phyloP scores from a whole-genome alignment of 2,797 vertebrate species.

The Sebastiscus tertius region DNA sequence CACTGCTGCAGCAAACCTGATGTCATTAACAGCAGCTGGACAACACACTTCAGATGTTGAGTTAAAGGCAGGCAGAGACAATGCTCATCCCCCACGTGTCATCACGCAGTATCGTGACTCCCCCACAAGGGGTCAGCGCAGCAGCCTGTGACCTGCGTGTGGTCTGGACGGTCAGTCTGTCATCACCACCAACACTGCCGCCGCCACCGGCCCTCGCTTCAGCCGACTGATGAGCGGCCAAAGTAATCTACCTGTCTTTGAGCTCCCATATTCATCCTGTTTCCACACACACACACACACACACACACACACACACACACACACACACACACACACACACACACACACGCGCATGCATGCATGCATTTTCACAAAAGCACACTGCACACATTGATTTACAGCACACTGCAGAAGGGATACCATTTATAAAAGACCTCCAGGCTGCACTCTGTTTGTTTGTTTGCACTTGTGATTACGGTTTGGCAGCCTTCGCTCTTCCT shows the following conservation, averaged over 20 bases:
- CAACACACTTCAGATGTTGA: neutral
- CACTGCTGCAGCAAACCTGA: neutral
- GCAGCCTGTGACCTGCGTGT: slow-evolving; percentile 59
- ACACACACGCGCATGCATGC: slow-evolving; percentile 3
- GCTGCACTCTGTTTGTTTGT: slow-evolving; percentile 76
- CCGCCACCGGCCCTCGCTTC: slow-evolving; percentile 38
- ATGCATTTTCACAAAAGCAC: slow-evolving; percentile 41
- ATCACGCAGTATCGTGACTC: slow-evolving; percentile 13
- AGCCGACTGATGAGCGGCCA: slow-evolving; percentile 71
- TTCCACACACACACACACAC: slow-evolving; percentile 18
- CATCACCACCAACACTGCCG: slow-evolving; percentile 44
- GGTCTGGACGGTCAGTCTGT: slow-evolving; percentile 58
- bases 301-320: too few species aligned
- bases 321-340: too few species aligned
- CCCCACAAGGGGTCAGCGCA: slow-evolving; percentile 73
- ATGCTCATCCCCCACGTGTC: neutral
- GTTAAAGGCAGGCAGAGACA: neutral
- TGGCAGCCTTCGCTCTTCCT: slow-evolving; percentile 63
- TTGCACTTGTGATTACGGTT: slow-evolving; percentile 80
- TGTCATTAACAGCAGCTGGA: neutral
- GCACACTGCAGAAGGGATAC: slow-evolving; percentile 66
- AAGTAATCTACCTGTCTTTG: slow-evolving; percentile 74
- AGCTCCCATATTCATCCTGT: slow-evolving; percentile 53
- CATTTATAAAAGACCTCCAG: slow-evolving; percentile 75
- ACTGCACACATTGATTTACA: slow-evolving; percentile 73